phyloP scores from a whole-genome alignment of 2,888 invertebrate species.

The Mechanitis mazaeus region DNA sequence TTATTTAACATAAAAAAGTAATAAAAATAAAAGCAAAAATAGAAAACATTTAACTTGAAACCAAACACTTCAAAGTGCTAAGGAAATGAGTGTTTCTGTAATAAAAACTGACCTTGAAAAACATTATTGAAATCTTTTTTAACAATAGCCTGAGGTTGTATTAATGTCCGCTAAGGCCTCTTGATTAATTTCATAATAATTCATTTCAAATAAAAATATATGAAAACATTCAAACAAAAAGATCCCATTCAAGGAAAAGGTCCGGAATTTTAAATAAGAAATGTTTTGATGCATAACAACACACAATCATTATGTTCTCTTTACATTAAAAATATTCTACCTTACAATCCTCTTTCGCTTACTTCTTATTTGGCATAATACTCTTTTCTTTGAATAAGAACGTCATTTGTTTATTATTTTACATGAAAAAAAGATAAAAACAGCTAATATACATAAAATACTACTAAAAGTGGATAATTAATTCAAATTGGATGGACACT shows the following conservation, averaged over 20 bases:
- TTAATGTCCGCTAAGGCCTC: constrained; percentile 65
- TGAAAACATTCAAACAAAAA: constrained; percentile 35
- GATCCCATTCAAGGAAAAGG: constrained; percentile 45
- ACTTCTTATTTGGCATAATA: constrained; percentile 19
- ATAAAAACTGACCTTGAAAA: constrained; percentile 70
- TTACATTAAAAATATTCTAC: constrained; percentile 22
- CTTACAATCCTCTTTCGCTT: constrained; percentile 15
- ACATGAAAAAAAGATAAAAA: constrained; percentile 12
- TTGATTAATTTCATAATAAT: constrained; percentile 69
- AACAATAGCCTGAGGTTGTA: constrained; percentile 68
- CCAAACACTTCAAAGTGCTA: constrained; percentile 53
- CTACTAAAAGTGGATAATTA: no score
- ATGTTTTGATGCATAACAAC: constrained; percentile 39
- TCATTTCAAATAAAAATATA: constrained; percentile 61
- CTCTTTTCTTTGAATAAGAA: constrained; percentile 17
- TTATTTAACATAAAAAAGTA: neutral
- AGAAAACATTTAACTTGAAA: constrained; percentile 27
- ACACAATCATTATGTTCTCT: constrained; percentile 26
- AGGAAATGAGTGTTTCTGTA: constrained; percentile 46
- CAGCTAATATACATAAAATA: neutral
- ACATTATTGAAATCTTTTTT: constrained; percentile 66
- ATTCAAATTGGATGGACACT: no score
- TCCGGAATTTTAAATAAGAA: constrained; percentile 50
- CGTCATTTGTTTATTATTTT: constrained; percentile 14
- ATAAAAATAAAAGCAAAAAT: neutral